Base-by-base conservation (phyloP, 2,113 vertebrate genomes). In the Phalacrocorax carbo region DNA sequence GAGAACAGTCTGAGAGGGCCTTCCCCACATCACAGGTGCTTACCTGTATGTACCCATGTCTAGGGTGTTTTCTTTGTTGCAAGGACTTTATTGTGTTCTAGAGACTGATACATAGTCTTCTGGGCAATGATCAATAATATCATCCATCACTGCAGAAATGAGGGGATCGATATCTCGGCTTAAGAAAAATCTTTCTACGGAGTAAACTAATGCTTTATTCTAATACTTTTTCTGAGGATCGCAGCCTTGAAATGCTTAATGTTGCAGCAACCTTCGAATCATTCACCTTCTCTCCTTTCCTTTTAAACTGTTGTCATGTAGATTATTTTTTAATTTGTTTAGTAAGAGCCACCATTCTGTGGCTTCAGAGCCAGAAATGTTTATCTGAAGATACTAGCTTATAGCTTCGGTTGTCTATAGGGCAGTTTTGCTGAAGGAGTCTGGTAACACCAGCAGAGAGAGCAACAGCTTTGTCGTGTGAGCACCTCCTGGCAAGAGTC, bases 151-250 rank as follows among this genome's bases (percentile, higher is more conserved):
- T 54, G 20, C 20, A 76, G 52, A 90, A 85, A 46, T 29, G 9
- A 80, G 10, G 3, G 4, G 1, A 12, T 58, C 0, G 0, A 18
- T 82, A 75, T 7, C 36, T 66, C 29, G 15, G 5, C 21, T 57
- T 88, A 61, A 93, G 25, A 60, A 61, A 62, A 61, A 6, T 1
- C 2, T 60, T 87, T 66, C 64, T 91, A 15, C n/a, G 13, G 68
- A 57, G 32, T 85, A 29, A 89, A 85, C 48, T 21, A 78, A 61
- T 78, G 11, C 40, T 70, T 95, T 83, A 18, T 51, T 71, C 20
- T 79, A 26, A 11, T 58, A 29, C 15, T 54, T 69, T 75, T 30
- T 81, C 19, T 86, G 62, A 88, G 57, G 80, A 52, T 72, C 40
- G 15, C 12, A 80, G 44, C 44, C 27, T 61, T 86, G 82, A 82